Conservation (phyloP, 2,113 vertebrate species). For the Cyanoderma ruficeps region DNA sequence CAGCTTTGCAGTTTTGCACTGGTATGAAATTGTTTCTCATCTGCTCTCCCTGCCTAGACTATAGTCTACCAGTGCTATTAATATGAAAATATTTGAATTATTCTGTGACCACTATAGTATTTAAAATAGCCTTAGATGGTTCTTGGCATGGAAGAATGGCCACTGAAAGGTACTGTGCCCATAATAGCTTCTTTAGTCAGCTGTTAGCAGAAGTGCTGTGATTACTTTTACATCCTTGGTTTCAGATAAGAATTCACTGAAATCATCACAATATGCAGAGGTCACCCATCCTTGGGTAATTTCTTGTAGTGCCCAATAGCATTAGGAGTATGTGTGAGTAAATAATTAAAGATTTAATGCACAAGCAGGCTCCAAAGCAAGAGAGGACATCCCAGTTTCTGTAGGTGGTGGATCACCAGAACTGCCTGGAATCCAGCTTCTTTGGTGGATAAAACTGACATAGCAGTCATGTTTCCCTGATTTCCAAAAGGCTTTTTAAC, state of each 20-base stretch:
- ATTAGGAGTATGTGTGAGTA: not conserved
- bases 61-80: rapidly evolving
- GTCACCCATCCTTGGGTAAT: not conserved
- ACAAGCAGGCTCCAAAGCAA: not conserved
- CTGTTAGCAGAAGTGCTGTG: not conserved
- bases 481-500: not conserved
- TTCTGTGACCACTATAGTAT: not conserved
- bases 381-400: not conserved
- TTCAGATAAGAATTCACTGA: not conserved
- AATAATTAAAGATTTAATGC: not conserved
- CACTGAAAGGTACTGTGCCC: not conserved
- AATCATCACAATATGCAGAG: not conserved
- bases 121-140: not conserved
- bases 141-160: not conserved
- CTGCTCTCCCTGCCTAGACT: not conserved
- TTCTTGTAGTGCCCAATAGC: not conserved
- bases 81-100: not conserved
- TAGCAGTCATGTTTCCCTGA: not conserved
- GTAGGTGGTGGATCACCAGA: not conserved
- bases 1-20: not conserved
- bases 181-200: not conserved
- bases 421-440: not conserved
- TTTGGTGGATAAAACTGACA: not conserved
- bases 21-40: not conserved
- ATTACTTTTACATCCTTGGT: not conserved